These are phyloP conservation scores for Acanthococcus lagerstroemiae DNA, from an alignment of 2,888 invertebrate species.

Conservation along the genomic window DNA sequence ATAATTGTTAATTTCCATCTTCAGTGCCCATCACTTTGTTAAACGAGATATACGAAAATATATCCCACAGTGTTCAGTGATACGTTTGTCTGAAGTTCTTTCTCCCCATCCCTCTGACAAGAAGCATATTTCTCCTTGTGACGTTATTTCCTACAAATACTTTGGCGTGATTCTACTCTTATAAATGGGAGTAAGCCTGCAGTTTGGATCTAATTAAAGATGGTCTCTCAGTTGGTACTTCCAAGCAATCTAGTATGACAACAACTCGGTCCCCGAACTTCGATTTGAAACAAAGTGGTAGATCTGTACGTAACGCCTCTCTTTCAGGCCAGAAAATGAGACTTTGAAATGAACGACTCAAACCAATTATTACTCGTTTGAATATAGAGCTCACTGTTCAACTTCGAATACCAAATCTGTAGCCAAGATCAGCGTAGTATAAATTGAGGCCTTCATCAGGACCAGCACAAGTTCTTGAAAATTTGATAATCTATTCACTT, in stretches of 20 bases:
- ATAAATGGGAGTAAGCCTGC: neutral
- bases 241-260: neutral
- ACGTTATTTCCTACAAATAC: neutral
- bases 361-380: neutral
- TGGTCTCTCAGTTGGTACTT: neutral
- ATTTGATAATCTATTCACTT: neutral
- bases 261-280: neutral
- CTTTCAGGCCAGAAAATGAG: neutral
- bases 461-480: neutral
- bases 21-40: neutral
- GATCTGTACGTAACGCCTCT: neutral
- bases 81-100: neutral
- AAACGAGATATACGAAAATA: neutral
- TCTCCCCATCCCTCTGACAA: neutral
- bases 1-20: neutral
- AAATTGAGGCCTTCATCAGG: neutral
- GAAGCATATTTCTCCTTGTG: neutral
- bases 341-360: neutral
- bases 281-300: neutral
- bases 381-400: neutral
- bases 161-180: neutral
- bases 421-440: neutral
- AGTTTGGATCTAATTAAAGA: neutral
- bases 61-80: neutral
- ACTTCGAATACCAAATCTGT: neutral